A percentile compares a stretch with the other conserved stretches of the same genome.
Conservation (phyloP, 2,113 vertebrate genomes). For the Oreochromis niloticus region DNA sequence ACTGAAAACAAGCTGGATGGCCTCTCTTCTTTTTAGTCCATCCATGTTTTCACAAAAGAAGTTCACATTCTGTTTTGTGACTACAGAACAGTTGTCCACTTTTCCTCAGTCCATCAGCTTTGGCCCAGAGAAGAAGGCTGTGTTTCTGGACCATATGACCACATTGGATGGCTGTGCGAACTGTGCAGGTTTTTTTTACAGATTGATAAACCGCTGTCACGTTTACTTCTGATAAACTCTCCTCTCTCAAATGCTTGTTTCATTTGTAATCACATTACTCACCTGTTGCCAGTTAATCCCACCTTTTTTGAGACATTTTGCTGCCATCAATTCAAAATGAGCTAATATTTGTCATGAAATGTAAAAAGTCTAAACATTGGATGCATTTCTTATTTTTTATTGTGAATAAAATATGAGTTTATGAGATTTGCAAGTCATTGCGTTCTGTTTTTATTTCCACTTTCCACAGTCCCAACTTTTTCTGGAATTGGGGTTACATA, state of each 20-base stretch:
- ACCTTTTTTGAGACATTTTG: background rate
- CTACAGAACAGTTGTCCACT: background rate
- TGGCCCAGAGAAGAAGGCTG: background rate
- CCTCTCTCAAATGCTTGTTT: background rate
- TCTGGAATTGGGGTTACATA: accelerated
- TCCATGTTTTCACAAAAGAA: background rate
- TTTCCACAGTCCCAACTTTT: background rate
- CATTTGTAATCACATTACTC: background rate
- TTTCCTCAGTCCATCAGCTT: background rate
- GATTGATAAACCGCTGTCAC: background rate
- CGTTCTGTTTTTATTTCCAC: background rate
- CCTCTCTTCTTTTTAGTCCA: background rate
- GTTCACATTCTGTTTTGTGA: background rate
- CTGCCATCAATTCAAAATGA: accelerated
- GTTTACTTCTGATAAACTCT: background rate
- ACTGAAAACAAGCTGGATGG: background rate
- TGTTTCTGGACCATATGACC: background rate
- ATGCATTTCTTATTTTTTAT: background rate
- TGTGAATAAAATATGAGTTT: background rate
- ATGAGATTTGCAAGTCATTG: background rate
- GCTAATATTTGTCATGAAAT: accelerated
- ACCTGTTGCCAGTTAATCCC: background rate
- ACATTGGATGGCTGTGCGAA: background rate
- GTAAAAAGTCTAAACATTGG: background rate
- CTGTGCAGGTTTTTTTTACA: background rate